A percentile compares a stretch with the other conserved stretches of the same genome.
Conservation (phyloP, 2,888 invertebrate genomes). For the Heliconius cydno region DNA sequence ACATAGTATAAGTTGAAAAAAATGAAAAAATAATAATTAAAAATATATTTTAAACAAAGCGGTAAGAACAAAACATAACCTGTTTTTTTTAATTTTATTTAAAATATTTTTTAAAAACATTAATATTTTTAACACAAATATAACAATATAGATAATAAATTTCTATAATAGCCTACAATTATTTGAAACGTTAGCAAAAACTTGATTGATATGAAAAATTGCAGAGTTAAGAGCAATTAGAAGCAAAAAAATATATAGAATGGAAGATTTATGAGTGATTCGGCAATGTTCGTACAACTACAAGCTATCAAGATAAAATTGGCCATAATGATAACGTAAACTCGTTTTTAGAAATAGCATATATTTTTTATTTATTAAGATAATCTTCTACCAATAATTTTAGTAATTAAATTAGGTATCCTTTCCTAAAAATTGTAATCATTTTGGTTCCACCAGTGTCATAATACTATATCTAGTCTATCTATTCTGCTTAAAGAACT, state of each 20-base stretch:
- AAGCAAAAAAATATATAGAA: not conserved
- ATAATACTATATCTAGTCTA: too few relatives aligned
- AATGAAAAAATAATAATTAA: not conserved
- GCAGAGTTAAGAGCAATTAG: not conserved
- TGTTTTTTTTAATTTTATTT: not conserved
- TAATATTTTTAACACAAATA: not conserved
- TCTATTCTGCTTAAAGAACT: too few relatives aligned
- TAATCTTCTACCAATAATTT: not conserved
- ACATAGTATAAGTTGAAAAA: not conserved
- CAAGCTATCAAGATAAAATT: not conserved
- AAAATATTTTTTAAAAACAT: not conserved
- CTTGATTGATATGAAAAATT: not conserved
- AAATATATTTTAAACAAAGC: not conserved
- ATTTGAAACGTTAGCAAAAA: constrained; percentile 2
- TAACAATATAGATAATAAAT: not conserved
- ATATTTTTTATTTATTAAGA: not conserved
- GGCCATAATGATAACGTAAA: not conserved
- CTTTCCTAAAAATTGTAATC: too few relatives aligned
- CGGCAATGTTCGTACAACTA: not conserved
- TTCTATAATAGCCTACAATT: not conserved
- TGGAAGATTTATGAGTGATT: not conserved
- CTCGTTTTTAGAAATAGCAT: not conserved
- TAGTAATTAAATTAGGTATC: too few relatives aligned
- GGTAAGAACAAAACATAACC: not conserved
- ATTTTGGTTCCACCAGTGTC: too few relatives aligned